A percentile compares a stretch with the other conserved stretches of the same genome.
Evolutionary conservation across 64 coral and sea anemone genomes (phyloP).

Genomic region (Montipora foliosa): DNA sequence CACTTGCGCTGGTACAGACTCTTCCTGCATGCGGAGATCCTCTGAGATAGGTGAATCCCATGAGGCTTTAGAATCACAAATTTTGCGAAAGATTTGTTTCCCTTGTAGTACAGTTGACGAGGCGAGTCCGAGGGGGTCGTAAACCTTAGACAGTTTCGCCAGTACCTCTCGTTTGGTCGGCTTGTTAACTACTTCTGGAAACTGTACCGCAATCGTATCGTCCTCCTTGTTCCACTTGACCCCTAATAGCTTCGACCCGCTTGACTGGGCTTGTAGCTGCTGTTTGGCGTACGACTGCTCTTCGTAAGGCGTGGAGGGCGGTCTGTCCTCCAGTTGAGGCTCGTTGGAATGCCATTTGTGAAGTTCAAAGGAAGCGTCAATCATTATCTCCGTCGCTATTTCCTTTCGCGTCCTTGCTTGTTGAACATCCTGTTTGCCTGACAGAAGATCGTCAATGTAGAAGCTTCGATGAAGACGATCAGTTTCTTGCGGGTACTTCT

Average conservation of each 20-base stretch:
- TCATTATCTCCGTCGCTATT: constrained; percentile 48
- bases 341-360: constrained; percentile 31
- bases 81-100: constrained; percentile 30
- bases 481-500: constrained; percentile 17
- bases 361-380: constrained; percentile 52
- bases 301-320: too few species aligned
- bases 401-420: constrained; percentile 37
- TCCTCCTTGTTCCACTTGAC: too few species aligned
- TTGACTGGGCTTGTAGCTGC: too few species aligned
- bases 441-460: constrained; percentile 53
- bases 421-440: constrained; percentile 35
- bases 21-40: background rate
- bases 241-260: too few species aligned
- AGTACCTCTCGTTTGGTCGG: too few species aligned
- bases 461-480: constrained; percentile 25
- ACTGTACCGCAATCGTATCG: too few species aligned
- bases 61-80: constrained; percentile 9
- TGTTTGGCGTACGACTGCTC: too few species aligned
- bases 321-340: background rate
- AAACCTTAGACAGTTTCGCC: constrained; percentile 33
- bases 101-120: background rate
- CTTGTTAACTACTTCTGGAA: too few species aligned
- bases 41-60: constrained; percentile 38
- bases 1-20: background rate
- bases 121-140: constrained; percentile 44